Percentiles rank a stretch among this genome's conserved stretches.
These are phyloP conservation scores for Hypomecis punctinalis DNA, from an alignment of 2,888 invertebrate species.

Conservation along the genomic window DNA sequence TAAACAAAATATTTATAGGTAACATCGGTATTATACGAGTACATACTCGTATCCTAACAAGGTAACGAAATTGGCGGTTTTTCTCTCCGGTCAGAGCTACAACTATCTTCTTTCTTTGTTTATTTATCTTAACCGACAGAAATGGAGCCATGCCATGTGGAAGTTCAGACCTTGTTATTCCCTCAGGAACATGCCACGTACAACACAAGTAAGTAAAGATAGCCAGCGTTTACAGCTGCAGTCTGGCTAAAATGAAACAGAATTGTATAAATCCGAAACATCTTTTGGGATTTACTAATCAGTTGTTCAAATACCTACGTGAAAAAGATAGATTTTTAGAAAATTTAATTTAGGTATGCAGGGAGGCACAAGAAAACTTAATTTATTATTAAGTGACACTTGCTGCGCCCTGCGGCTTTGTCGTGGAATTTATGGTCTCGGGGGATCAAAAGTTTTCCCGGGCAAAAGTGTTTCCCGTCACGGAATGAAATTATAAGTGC, in stretches of 20 bases:
- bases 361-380: conserved; percentile 5
- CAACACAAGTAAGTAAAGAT: neutral
- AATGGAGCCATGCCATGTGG: conserved; percentile 12
- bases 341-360: conserved; percentile 9
- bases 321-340: conserved; percentile 8
- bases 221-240: too few species aligned
- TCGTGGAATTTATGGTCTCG: neutral
- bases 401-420: neutral
- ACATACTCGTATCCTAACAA: too few species aligned
- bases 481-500: conserved; percentile 6
- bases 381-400: conserved; percentile 13
- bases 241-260: conserved; percentile 3
- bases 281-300: neutral
- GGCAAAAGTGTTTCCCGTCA: neutral
- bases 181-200: conserved; percentile 16
- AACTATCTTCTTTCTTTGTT: conserved; percentile 14
- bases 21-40: too few species aligned
- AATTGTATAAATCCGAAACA: neutral
- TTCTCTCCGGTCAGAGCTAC: conserved; percentile 6
- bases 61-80: neutral
- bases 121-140: conserved; percentile 18
- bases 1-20: too few species aligned
- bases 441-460: neutral
- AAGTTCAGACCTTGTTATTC: conserved; percentile 22
- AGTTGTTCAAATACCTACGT: neutral